phyloP scores from a whole-genome alignment of 2,888 invertebrate species.

The Agapostemon virescens region DNA sequence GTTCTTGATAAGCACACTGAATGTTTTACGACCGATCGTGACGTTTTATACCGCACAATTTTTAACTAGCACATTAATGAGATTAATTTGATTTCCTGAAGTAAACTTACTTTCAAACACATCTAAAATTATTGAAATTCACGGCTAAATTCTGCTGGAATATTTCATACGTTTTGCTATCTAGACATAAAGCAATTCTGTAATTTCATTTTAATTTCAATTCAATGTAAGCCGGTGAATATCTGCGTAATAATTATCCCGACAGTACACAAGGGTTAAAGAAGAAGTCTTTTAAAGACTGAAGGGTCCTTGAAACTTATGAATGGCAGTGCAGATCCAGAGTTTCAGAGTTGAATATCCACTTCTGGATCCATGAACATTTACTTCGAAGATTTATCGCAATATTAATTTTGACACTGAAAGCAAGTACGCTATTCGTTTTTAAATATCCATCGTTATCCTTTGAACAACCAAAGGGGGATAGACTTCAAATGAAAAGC shows the following conservation, averaged over 20 bases:
- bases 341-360: constrained; percentile 7
- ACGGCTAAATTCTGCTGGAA: neutral
- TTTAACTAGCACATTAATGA: neutral
- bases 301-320: constrained; percentile 8
- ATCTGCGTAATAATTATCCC: neutral
- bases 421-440: neutral
- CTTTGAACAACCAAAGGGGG: neutral
- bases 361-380: neutral
- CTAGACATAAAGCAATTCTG: neutral
- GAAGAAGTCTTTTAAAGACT: constrained; percentile 5
- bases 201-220: neutral
- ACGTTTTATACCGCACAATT: neutral
- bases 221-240: constrained; percentile 3
- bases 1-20: neutral
- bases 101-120: neutral
- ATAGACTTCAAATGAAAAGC: neutral
- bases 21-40: neutral
- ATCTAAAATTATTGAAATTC: neutral
- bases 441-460: neutral
- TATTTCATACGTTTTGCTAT: neutral
- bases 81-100: neutral
- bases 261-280: constrained; percentile 6
- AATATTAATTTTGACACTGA: constrained; percentile 10
- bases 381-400: constrained; percentile 4
- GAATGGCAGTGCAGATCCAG: constrained; percentile 2